Evolutionary conservation across 2,888 invertebrate genomes (phyloP).

Genomic region (Bombyx huttoni): DNA sequence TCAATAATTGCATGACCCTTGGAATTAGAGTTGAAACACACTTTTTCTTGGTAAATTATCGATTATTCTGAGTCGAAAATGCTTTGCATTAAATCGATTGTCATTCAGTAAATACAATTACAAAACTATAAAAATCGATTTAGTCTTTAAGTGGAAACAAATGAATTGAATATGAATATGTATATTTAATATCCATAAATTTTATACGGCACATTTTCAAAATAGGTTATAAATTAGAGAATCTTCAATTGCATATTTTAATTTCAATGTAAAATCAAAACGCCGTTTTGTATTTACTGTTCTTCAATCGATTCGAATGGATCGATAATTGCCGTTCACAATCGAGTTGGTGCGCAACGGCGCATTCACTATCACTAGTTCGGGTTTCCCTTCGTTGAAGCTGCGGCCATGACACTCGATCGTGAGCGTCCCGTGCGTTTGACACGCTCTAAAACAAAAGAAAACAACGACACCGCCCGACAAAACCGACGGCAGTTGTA

Average conservation of each 20-base stretch:
- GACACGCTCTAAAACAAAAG: slow-evolving; percentile 4
- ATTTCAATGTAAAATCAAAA: neutral
- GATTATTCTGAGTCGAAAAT: neutral
- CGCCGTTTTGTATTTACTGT: neutral
- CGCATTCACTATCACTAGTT: slow-evolving; percentile 31
- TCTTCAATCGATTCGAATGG: neutral
- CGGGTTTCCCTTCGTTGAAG: slow-evolving; percentile 3
- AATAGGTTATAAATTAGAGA: too few species aligned
- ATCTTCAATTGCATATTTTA: neutral
- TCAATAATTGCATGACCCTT: neutral
- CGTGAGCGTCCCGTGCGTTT: neutral
- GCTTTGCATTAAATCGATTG: too few species aligned
- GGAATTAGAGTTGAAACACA: neutral
- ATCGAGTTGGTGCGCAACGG: slow-evolving; percentile 58
- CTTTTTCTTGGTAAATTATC: neutral
- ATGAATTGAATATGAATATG: too few species aligned
- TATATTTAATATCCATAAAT: too few species aligned
- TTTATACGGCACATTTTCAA: too few species aligned
- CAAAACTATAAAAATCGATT: too few species aligned
- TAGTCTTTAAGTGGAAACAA: too few species aligned
- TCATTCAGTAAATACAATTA: too few species aligned
- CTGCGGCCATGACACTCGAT: slow-evolving; percentile 4
- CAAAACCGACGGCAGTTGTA: neutral
- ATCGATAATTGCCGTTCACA: neutral
- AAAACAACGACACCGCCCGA: neutral